A percentile compares a stretch with the other conserved stretches of the same genome.
phyloP scores from a whole-genome alignment of 1,140 invertebrate genomes.

The Idris sp. region DNA sequence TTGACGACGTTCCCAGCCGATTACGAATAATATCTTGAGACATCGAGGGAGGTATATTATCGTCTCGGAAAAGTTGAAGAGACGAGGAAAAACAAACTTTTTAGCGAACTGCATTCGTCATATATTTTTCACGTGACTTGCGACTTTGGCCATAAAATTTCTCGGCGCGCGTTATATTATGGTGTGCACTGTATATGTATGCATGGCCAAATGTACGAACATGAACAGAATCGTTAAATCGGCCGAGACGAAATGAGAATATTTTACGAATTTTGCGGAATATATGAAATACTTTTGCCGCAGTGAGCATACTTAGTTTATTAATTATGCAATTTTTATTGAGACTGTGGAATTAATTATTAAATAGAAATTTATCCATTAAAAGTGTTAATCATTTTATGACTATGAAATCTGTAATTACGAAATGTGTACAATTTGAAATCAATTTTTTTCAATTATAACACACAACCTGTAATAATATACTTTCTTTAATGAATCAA shows the following conservation, averaged over 20 bases:
- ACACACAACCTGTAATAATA: too few species aligned
- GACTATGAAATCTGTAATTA: too few species aligned
- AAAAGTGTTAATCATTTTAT: too few species aligned
- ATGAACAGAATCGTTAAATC: conserved; percentile 40
- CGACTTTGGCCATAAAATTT: conserved; percentile 51
- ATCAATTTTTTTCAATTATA: too few species aligned
- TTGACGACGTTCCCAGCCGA: conserved; percentile 33
- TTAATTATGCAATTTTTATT: conserved; percentile 9
- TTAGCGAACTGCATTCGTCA: conserved; percentile 51
- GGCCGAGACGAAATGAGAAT: conserved; percentile 28
- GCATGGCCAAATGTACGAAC: conserved; percentile 1
- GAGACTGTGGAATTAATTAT: too few species aligned
- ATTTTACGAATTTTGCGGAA: conserved; percentile 14
- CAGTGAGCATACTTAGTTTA: background rate
- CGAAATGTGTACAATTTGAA: too few species aligned
- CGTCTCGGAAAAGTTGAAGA: conserved; percentile 25
- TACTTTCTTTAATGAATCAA: too few species aligned
- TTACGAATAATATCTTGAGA: conserved; percentile 35
- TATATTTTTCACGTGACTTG: conserved; percentile 59
- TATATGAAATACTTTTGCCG: conserved; percentile 32
- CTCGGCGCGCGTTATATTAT: conserved; percentile 37
- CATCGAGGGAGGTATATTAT: conserved; percentile 19
- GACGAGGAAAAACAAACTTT: conserved; percentile 31
- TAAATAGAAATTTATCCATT: too few species aligned
- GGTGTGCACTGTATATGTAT: conserved; percentile 14